Evolutionary conservation across 2,888 invertebrate species (phyloP).

Genomic region (Pristionchus fissidentatus): DNA sequence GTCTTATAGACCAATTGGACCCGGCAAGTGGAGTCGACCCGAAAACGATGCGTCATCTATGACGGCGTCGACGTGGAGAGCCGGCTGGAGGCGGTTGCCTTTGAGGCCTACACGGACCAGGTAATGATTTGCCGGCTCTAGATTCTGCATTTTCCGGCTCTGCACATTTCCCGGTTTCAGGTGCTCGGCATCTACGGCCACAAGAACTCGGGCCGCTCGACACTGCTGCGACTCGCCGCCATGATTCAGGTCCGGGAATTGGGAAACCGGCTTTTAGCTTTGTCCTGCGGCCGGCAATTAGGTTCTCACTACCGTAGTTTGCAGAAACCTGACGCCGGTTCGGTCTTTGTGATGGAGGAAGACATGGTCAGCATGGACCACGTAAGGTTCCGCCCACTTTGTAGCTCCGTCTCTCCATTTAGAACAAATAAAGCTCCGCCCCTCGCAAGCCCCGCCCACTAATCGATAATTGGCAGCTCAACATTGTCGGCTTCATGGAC

Average conservation of each 20-base stretch:
- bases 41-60: conserved; percentile 24
- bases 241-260: conserved; percentile 21
- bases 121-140: background rate
- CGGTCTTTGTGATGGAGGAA: conserved; percentile 26
- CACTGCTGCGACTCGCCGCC: conserved; percentile 20
- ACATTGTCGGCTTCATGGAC: conserved; percentile 37
- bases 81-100: conserved; percentile 32
- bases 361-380: conserved; percentile 41
- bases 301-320: background rate
- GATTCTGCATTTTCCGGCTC: background rate
- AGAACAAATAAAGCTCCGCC: background rate
- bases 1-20: background rate
- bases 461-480: background rate
- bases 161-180: background rate
- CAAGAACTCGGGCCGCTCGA: conserved; percentile 37
- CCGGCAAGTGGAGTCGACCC: conserved; percentile 25
- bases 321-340: conserved; percentile 32
- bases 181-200: conserved; percentile 42
- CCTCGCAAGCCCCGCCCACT: background rate
- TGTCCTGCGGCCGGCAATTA: background rate
- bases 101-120: conserved; percentile 29
- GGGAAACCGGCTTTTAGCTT: background rate
- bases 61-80: conserved; percentile 37
- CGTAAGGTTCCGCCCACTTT: background rate
- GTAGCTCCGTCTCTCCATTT: background rate